Percentiles rank a stretch among this genome's conserved stretches.
Conservation (phyloP, 2,113 vertebrate species). For the Takifugu bimaculatus region DNA sequence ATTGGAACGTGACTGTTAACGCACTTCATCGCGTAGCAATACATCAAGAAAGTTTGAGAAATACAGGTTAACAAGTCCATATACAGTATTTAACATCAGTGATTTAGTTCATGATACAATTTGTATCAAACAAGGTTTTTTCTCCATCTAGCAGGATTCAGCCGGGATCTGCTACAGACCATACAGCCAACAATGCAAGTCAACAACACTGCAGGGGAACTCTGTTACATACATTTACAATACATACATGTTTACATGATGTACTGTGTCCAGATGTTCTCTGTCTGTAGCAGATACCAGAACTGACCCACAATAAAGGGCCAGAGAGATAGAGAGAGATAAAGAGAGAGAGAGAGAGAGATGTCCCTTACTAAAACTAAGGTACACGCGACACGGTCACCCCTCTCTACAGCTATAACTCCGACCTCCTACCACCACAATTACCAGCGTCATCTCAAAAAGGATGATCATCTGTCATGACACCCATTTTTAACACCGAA, state of each 20-base stretch:
- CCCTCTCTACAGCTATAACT: slow-evolving; percentile 84
- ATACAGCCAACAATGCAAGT: not conserved
- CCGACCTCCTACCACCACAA: slow-evolving; percentile 66
- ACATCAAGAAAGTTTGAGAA: slow-evolving; percentile 52
- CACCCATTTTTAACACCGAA: slow-evolving; percentile 54
- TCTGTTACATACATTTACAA: slow-evolving; percentile 64
- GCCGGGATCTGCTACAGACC: slow-evolving; percentile 72
- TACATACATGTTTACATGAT: slow-evolving; percentile 14
- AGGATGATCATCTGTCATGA: slow-evolving; percentile 59
- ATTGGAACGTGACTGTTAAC: slow-evolving; percentile 63
- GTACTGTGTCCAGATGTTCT: slow-evolving; percentile 4
- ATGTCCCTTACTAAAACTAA: slow-evolving; percentile 95
- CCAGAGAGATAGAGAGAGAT: slow-evolving; percentile 51
- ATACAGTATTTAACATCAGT: slow-evolving; percentile 84
- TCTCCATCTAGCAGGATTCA: slow-evolving; percentile 85
- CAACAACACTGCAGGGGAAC: slow-evolving; percentile 3
- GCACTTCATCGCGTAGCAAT: slow-evolving; percentile 49
- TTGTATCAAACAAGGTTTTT: slow-evolving; percentile 96
- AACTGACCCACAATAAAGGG: slow-evolving; percentile 47
- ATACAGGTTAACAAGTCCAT: slow-evolving; percentile 49
- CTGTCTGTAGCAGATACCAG: slow-evolving; percentile 60
- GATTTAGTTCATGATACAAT: slow-evolving; percentile 95
- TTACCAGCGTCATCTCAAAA: slow-evolving; percentile 56
- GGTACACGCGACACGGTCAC: slow-evolving; percentile 79
- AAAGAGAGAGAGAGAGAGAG: slow-evolving; percentile 76